A percentile compares a stretch with the other conserved stretches of the same genome.
Evolutionary conservation across 2,797 vertebrate genomes (phyloP).

Genomic region (Agapornis canus): DNA sequence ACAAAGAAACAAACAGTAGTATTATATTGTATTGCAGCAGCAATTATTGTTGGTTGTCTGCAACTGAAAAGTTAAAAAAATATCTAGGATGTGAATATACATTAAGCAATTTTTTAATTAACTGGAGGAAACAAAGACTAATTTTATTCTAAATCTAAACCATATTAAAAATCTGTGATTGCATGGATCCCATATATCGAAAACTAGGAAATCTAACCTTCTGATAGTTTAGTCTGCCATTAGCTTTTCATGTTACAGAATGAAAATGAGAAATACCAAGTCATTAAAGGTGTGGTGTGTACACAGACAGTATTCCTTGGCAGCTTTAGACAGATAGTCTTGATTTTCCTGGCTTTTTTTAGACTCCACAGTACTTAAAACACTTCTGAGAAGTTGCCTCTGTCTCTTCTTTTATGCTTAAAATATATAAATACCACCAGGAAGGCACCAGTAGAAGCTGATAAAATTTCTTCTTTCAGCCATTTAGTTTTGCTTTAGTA

Average conservation of each 20-base stretch:
- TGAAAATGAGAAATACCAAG: neutral
- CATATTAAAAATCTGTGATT: neutral
- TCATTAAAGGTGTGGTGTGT: neutral
- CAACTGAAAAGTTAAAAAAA: constrained; percentile 4
- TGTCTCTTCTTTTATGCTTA: neutral
- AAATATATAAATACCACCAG: neutral
- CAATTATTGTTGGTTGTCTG: constrained; percentile 45
- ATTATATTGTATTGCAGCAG: neutral
- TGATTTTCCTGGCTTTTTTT: constrained; percentile 44
- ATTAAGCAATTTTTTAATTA: constrained; percentile 34
- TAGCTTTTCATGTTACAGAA: neutral
- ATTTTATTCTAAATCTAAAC: constrained; percentile 16
- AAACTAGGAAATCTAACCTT: constrained; percentile 8
- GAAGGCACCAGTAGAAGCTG: neutral
- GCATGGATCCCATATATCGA: neutral
- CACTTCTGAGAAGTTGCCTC: neutral
- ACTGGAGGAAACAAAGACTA: constrained; percentile 6
- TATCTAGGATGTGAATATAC: neutral
- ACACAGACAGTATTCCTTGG: neutral
- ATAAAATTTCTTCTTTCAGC: neutral
- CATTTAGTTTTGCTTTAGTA: neutral
- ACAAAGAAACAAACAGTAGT: constrained; percentile 19
- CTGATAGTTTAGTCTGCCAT: neutral
- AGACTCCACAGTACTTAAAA: neutral
- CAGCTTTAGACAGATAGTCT: neutral